Evolutionary conservation across 2,888 invertebrate genomes (phyloP).

Genomic region (Ditula angustiorana): DNA sequence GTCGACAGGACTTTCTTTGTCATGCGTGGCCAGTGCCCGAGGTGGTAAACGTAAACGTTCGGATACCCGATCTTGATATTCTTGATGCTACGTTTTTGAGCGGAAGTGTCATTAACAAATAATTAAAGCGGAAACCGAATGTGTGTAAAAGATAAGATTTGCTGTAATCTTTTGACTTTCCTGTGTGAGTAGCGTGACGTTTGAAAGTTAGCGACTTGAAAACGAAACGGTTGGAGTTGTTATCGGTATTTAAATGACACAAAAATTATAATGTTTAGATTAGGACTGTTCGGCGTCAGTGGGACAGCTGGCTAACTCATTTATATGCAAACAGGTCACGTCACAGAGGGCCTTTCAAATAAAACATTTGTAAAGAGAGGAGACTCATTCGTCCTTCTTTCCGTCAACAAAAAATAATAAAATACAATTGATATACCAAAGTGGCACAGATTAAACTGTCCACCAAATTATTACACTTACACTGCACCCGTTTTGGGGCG

Average conservation of each 20-base stretch:
- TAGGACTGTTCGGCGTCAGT: neutral
- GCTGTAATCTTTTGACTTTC: constrained; percentile 22
- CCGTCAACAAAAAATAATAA: too few species aligned
- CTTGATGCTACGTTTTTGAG: constrained; percentile 6
- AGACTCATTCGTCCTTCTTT: too few species aligned
- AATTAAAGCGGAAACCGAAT: constrained; percentile 36
- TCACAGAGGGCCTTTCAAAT: too few species aligned
- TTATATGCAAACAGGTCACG: too few species aligned
- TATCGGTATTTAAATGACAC: neutral
- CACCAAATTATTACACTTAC: too few species aligned
- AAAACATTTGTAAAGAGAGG: too few species aligned
- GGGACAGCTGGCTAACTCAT: neutral
- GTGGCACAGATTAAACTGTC: too few species aligned
- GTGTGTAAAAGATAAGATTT: constrained; percentile 33
- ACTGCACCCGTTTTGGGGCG: too few species aligned
- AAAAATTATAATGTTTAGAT: neutral
- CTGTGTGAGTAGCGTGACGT: constrained; percentile 9
- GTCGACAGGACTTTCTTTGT: constrained; percentile 58
- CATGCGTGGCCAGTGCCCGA: constrained; percentile 41
- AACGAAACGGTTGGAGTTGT: neutral
- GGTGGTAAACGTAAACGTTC: constrained; percentile 34
- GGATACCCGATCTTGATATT: constrained; percentile 33
- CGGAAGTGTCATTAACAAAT: constrained; percentile 30
- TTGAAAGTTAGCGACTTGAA: constrained; percentile 14
- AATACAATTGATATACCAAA: too few species aligned